Conservation (phyloP, 64 coral and sea anemone species). For the Pocillopora verrucosa region DNA sequence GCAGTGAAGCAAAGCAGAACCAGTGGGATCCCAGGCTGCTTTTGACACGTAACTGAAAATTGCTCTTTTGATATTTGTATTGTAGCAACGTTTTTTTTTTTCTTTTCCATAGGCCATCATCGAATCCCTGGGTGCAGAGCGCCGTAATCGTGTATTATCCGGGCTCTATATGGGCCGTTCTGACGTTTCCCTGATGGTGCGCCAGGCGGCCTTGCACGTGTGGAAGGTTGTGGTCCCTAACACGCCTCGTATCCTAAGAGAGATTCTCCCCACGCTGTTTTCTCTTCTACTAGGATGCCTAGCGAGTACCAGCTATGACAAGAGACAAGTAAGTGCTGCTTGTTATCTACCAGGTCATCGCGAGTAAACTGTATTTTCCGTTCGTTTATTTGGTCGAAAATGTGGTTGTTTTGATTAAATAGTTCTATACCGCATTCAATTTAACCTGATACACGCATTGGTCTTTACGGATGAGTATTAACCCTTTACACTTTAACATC, state of each 20-base stretch:
- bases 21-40: too few species aligned
- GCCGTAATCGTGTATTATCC: constrained; percentile 95
- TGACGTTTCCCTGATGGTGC: constrained; percentile 93
- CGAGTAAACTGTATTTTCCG: too few species aligned
- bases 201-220: constrained; percentile 93
- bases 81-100: not conserved
- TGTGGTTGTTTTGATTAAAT: too few species aligned
- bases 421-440: too few species aligned
- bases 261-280: constrained; percentile 95
- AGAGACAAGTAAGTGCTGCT: constrained; percentile 78
- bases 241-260: constrained; percentile 87
- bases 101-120: constrained; percentile 75
- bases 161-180: constrained; percentile 99
- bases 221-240: constrained; percentile 99
- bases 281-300: constrained; percentile 91
- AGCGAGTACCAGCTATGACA: constrained; percentile 95
- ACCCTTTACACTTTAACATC: too few species aligned
- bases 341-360: not conserved
- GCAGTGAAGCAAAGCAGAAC: too few species aligned
- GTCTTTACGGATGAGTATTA: too few species aligned
- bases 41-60: not conserved
- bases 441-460: too few species aligned
- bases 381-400: too few species aligned
- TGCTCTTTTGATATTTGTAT: not conserved
- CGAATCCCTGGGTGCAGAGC: constrained; percentile 72